Percentiles rank a stretch among this genome's conserved stretches.
Evolutionary conservation across 2,888 invertebrate genomes (phyloP).

Genomic region (Clusia tigrina): DNA sequence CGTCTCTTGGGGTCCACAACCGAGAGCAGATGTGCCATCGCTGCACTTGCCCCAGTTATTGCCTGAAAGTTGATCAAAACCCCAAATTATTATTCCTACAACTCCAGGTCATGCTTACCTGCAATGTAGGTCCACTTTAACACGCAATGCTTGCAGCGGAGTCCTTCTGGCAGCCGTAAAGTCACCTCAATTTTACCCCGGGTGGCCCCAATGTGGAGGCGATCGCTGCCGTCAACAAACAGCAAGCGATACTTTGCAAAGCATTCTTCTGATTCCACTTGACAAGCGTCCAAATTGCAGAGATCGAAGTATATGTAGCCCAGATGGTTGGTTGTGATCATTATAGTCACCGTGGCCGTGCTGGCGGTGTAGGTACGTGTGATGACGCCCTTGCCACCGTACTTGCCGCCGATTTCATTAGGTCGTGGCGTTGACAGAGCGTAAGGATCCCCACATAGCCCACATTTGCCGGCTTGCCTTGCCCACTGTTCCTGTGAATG

Average conservation of each 20-base stretch:
- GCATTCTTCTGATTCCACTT: slow-evolving; percentile 67
- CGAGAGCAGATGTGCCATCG: slow-evolving; percentile 58
- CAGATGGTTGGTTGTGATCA: slow-evolving; percentile 65
- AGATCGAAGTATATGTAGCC: slow-evolving; percentile 66
- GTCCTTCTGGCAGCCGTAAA: slow-evolving; percentile 61
- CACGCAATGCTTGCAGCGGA: slow-evolving; percentile 68
- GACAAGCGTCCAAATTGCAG: slow-evolving; percentile 64
- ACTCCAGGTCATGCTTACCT: slow-evolving; percentile 49
- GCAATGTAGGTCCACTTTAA: slow-evolving; percentile 68
- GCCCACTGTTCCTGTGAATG: slow-evolving; percentile 60
- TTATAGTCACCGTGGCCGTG: slow-evolving; percentile 49
- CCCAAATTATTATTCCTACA: neutral
- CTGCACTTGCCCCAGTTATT: slow-evolving; percentile 67
- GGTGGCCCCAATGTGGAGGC: slow-evolving; percentile 40
- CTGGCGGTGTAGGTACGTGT: slow-evolving; percentile 61
- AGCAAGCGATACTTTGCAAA: slow-evolving; percentile 63
- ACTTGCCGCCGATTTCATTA: slow-evolving; percentile 68
- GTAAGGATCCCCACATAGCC: slow-evolving; percentile 68
- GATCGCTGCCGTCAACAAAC: slow-evolving; percentile 51
- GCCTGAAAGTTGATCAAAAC: slow-evolving; percentile 41
- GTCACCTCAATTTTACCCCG: slow-evolving; percentile 50
- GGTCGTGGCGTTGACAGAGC: slow-evolving; percentile 63
- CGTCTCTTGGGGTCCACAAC: slow-evolving; percentile 67
- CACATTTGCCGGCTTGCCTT: slow-evolving; percentile 66
- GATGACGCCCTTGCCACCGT: slow-evolving; percentile 65